These are phyloP conservation scores for Galeopsomyia nigrocyanea DNA, from an alignment of 2,888 invertebrate species.

Conservation along the genomic window DNA sequence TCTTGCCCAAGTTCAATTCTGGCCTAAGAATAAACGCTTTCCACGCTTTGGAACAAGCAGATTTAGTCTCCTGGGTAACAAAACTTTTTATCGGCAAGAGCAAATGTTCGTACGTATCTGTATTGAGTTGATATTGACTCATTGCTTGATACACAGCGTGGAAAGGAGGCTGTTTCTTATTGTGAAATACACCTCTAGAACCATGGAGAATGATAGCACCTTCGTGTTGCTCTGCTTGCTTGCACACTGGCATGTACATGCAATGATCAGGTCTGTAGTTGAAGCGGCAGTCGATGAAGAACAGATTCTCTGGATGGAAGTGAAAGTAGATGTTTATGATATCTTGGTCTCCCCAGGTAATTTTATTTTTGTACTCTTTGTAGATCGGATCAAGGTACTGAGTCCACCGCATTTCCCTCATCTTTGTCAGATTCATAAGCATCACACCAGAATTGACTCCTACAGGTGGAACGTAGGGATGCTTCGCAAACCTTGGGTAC, in stretches of 20 bases:
- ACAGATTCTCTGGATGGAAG: slow-evolving; percentile 85
- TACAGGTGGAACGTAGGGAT: slow-evolving; percentile 91
- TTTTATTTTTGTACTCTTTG: slow-evolving; percentile 85
- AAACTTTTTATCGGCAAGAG: slow-evolving; percentile 73
- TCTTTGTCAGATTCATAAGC: slow-evolving; percentile 95
- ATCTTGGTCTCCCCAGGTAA: slow-evolving; percentile 99
- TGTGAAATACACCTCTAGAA: slow-evolving; percentile 88
- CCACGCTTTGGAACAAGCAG: slow-evolving; percentile 75
- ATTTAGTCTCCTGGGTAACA: slow-evolving; percentile 61
- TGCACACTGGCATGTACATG: slow-evolving; percentile 93
- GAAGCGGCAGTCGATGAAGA: slow-evolving; percentile 85
- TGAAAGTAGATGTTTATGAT: slow-evolving; percentile 92
- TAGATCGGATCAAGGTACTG: slow-evolving; percentile 87
- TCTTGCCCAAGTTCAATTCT: slow-evolving; percentile 57
- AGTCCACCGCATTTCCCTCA: slow-evolving; percentile 89
- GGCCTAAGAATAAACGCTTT: slow-evolving; percentile 70
- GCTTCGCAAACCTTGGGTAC: slow-evolving; percentile 96
- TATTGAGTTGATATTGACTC: slow-evolving; percentile 78
- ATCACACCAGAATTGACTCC: slow-evolving; percentile 97
- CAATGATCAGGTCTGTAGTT: slow-evolving; percentile 97
- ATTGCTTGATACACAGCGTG: slow-evolving; percentile 78
- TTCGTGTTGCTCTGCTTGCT: slow-evolving; percentile 73
- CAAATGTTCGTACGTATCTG: slow-evolving; percentile 75
- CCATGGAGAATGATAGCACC: slow-evolving; percentile 92
- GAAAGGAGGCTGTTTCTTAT: slow-evolving; percentile 88